Conservation (phyloP, 37 sponge, comb jelly and placozoan genomes). For the Cladorhizidae sp. region DNA sequence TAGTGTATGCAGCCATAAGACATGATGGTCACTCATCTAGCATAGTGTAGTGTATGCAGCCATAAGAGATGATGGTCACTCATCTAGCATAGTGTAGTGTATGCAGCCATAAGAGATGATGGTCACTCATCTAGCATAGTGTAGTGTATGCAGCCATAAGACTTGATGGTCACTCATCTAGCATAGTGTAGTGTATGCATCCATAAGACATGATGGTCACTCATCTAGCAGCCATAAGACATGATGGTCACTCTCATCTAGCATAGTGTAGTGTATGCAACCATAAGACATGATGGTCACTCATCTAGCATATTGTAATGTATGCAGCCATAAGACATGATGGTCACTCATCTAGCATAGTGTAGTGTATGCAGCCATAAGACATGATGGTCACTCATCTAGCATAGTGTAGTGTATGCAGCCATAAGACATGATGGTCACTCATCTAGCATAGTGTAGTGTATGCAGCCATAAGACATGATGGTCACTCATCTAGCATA, state of each 20-base stretch:
- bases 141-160: too few relatives aligned
- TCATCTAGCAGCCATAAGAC: too few relatives aligned
- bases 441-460: not conserved
- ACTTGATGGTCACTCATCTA: not conserved
- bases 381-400: not conserved
- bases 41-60: too few relatives aligned
- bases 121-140: not conserved
- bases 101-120: too few relatives aligned
- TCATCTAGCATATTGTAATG: not conserved
- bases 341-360: not conserved
- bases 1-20: too few relatives aligned
- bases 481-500: not conserved
- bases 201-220: not conserved
- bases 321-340: too few relatives aligned
- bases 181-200: too few relatives aligned
- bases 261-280: too few relatives aligned
- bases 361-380: too few relatives aligned
- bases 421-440: not conserved
- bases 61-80: not conserved
- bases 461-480: too few relatives aligned
- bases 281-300: not conserved
- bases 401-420: too few relatives aligned
- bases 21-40: not conserved
- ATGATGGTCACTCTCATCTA: slow-evolving; percentile 19
- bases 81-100: too few relatives aligned